Evolutionary conservation across 2,113 vertebrate genomes (phyloP), one percentile per base, ranked within the genome.

Genomic region (Butorides virescens): DNA sequence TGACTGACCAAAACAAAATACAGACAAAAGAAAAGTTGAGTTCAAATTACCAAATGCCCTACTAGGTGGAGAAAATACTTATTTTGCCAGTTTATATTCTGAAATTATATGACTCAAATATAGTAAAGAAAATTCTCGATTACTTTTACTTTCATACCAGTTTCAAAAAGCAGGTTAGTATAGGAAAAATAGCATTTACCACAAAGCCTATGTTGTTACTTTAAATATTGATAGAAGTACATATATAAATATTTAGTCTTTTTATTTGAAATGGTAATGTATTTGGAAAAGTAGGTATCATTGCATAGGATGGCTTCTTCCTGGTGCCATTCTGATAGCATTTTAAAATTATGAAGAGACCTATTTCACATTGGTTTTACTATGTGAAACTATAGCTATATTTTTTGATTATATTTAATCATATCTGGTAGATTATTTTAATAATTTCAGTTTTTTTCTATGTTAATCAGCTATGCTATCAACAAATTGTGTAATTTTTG

Each of bases 41-140:
- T 88, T 88, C 34, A 77, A 37, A 29, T 74, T 56, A 63, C 22
- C 20, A 88, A 56, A 34, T 80, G 15, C 13, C 30, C 14, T 1
- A 0, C 8, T 39, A 25, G 19, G 23, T 21, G 25, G 29, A 83
- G 21, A 37, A 79, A 53, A n/a, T 68, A 44, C 8, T 74, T 73
- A 11, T 30, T 58, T 37, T 63, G 20, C 15, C 7, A 30, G 7
- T 77, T 67, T 47, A 9, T 71, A 32, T 77, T 46, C 42, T 86
- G 49, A 88, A 93, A 46, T 67, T 25, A 2, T 4, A 10, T 66
- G 7, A 25, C 2, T 66, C 17, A 23, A 37, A 67, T 66, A 6
- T 1, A 34, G 13, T 34, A 23, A 46, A 39, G 42, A 23, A 21
- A 3, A 12, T 32, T 11, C 11, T 68, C 1, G 20, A 0, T 89